Conservation (phyloP, 2,888 invertebrate genomes). For the Charanyca ferruginea region DNA sequence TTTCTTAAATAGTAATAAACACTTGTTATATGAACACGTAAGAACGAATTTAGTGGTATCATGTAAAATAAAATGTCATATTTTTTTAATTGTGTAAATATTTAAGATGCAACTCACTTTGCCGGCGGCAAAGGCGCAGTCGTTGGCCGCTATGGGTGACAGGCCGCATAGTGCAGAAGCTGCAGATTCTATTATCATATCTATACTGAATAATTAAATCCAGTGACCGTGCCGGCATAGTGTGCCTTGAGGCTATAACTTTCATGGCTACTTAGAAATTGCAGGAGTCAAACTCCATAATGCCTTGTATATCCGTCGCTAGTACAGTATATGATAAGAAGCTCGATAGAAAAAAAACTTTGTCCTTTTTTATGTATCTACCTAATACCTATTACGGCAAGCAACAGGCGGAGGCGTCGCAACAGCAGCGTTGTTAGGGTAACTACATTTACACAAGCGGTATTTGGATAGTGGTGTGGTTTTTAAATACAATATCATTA, state of each 20-base stretch:
- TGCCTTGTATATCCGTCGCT: conserved; percentile 63
- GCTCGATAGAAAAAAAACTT: conserved; percentile 20
- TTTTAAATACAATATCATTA: no score
- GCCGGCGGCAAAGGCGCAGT: no score
- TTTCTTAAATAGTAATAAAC: conserved; percentile 43
- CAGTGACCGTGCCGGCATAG: background rate
- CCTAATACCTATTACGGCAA: background rate
- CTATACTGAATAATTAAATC: background rate
- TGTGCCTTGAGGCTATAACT: conserved; percentile 27
- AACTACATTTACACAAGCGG: no score
- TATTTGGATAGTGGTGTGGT: no score
- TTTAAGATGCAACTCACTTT: conserved; percentile 5
- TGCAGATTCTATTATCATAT: background rate
- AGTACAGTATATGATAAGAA: conserved; percentile 26
- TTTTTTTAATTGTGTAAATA: conserved; percentile 34
- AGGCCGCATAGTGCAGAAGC: background rate
- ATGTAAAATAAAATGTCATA: conserved; percentile 29
- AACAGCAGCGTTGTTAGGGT: no score
- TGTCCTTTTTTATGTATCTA: conserved; percentile 4
- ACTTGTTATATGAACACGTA: conserved; percentile 63
- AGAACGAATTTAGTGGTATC: conserved; percentile 45
- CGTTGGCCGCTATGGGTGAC: no score
- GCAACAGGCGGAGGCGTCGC: background rate
- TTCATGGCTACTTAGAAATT: conserved; percentile 47
- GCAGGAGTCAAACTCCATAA: conserved; percentile 54